phyloP scores from a whole-genome alignment of 2,888 invertebrate species.

The Tachina fera region DNA sequence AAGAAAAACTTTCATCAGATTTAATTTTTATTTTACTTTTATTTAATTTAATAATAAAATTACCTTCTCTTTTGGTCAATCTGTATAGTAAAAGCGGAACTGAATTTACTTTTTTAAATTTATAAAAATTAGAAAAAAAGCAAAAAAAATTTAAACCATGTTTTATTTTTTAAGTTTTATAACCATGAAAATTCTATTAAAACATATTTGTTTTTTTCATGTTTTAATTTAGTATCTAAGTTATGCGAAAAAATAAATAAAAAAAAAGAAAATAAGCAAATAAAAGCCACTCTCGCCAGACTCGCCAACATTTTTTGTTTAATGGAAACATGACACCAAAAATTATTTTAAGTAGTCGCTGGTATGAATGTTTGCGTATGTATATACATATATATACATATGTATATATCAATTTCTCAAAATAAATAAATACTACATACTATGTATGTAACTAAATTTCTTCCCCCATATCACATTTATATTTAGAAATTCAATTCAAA shows the following conservation, averaged over 20 bases:
- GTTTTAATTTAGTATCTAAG: not conserved
- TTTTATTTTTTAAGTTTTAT: slow-evolving; percentile 22
- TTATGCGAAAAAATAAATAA: slow-evolving; percentile 6
- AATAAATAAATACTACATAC: too few species aligned
- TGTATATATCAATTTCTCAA: not conserved
- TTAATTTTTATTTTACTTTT: not conserved
- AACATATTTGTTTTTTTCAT: slow-evolving; percentile 22
- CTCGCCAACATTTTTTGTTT: slow-evolving; percentile 43
- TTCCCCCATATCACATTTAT: slow-evolving; percentile 14
- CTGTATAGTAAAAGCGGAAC: slow-evolving; percentile 6
- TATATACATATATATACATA: not conserved
- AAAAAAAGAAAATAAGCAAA: slow-evolving; percentile 11
- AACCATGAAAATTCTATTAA: slow-evolving; percentile 50
- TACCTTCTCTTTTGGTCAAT: not conserved
- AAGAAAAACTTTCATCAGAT: slow-evolving; percentile 1
- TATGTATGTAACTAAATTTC: not conserved
- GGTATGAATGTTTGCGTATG: not conserved
- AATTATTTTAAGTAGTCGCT: not conserved
- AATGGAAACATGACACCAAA: slow-evolving; percentile 64
- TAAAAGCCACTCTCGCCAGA: slow-evolving; percentile 16
- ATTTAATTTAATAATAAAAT: slow-evolving; percentile 2
- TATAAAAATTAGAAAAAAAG: not conserved
- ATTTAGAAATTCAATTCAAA: not conserved
- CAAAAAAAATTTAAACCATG: not conserved
- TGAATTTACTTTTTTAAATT: slow-evolving; percentile 1